Evolutionary conservation across 1,140 invertebrate species (phyloP), one percentile per base, ranked within the genome.

Genomic region (Metaphire vulgaris): DNA sequence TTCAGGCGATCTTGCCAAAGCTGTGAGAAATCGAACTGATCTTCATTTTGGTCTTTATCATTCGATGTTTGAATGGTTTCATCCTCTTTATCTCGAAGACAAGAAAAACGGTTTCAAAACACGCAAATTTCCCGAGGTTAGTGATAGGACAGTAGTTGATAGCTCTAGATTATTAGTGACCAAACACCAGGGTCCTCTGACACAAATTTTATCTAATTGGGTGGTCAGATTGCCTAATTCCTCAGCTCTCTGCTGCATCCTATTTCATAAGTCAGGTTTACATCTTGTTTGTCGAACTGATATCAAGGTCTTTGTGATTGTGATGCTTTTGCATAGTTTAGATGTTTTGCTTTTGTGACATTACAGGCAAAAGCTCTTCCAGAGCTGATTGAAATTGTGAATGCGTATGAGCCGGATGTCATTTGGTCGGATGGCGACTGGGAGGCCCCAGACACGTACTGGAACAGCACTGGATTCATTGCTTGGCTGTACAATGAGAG

Each of bases 401-500:
- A 92, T 33, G 87, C 87, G 64, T 99, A 98, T 83, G 85, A 92
- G 77, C 96, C 96, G 0, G 93, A 95, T 74, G 85, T 98, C 0
- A 85, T 98, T 26, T 99, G 96, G 96, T 93, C 94, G 0, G 95
- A 98, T 86, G 96, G 95, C 1, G 88, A 89, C 16, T 85, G 85
- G 84, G 86, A 84, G 65, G 80, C 82, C 26, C 56, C 74, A 1
- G 83, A 84, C 80, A 87, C 88, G 0, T 98, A 98, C 81, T 98
- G 89, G 89, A 86, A 85, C 34, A 83, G 83, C 0, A 87, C 82
- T 33, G 83, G 87, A 71, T 89, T 89, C 79, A 86, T 98, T 0
- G 91, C 95, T 14, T 98, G 95, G 94, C 87, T 98, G 0, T 98
- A 96, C 80, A 98, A 97, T 84, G 91, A 95, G 2, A 97, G 94